A percentile compares a stretch with the other conserved stretches of the same genome.
These are phyloP conservation scores for Rachycentron canadum DNA, from an alignment of 2,797 vertebrate genomes.

Conservation along the genomic window DNA sequence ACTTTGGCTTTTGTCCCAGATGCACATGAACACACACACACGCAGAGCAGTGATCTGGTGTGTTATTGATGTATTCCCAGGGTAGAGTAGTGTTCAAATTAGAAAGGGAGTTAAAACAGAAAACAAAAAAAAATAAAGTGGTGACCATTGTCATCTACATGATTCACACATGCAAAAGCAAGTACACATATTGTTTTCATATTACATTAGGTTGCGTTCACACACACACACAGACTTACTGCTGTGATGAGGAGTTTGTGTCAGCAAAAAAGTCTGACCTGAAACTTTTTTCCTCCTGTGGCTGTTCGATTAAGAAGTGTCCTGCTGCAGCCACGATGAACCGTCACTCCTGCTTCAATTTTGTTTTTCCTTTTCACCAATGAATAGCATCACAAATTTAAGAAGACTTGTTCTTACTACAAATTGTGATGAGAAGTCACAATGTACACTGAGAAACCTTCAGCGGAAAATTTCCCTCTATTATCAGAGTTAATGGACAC, in stretches of 20 bases:
- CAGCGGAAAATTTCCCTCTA: not conserved
- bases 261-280: slow-evolving; percentile 32
- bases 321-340: not conserved
- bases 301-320: not conserved
- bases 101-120: slow-evolving; percentile 34
- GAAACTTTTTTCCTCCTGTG: slow-evolving; percentile 5
- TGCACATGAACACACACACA: slow-evolving; percentile 17
- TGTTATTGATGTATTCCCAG: slow-evolving; percentile 45
- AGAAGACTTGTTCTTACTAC: not conserved
- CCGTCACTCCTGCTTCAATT: not conserved
- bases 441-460: not conserved
- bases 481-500: not conserved
- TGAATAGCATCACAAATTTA: not conserved
- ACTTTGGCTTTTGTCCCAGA: slow-evolving; percentile 42
- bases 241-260: slow-evolving; percentile 24
- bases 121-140: slow-evolving; percentile 35
- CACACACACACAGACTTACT: not conserved
- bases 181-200: not conserved
- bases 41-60: slow-evolving; percentile 2
- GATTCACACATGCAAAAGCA: slow-evolving; percentile 8
- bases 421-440: not conserved
- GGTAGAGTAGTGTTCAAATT: slow-evolving; percentile 51
- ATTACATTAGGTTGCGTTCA: slow-evolving; percentile 6
- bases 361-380: not conserved
- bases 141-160: slow-evolving; percentile 31